Evolutionary conservation across 2,797 vertebrate genomes (phyloP).

Genomic region (Sebastes minor): DNA sequence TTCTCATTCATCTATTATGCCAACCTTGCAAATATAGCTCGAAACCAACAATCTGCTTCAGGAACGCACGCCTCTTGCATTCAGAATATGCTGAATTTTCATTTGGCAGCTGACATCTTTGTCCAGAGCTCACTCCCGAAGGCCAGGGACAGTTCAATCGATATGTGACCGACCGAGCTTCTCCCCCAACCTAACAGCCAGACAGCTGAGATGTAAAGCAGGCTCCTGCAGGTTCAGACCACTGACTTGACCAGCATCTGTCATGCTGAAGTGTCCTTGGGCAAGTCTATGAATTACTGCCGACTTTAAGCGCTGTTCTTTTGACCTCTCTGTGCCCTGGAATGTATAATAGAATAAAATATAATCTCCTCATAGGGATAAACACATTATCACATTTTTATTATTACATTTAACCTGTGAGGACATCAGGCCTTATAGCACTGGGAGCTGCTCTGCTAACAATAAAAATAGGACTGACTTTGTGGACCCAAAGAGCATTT

Average conservation of each 20-base stretch:
- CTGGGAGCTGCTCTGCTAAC: conserved; percentile 1
- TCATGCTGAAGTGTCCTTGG: conserved; percentile 48
- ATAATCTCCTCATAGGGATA: conserved; percentile 16
- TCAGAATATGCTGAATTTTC: conserved; percentile 34
- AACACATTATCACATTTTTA: conserved; percentile 28
- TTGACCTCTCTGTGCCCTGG: conserved; percentile 24
- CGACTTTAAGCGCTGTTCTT: conserved; percentile 30
- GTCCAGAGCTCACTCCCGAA: conserved; percentile 30
- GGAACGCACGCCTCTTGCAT: background rate
- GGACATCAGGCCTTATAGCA: background rate
- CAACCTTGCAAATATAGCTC: conserved; percentile 36
- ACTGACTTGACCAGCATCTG: conserved; percentile 32
- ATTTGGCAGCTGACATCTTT: conserved; percentile 56
- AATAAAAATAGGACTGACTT: conserved; percentile 8
- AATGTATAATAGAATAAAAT: background rate
- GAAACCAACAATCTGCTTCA: conserved; percentile 18
- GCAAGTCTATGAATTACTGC: conserved; percentile 43
- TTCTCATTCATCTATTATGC: conserved; percentile 35
- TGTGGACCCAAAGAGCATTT: conserved; percentile 15
- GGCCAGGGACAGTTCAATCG: conserved; percentile 59
- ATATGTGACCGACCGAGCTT: conserved; percentile 58
- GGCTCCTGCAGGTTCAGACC: conserved; percentile 16
- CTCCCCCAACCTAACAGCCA: conserved; percentile 29
- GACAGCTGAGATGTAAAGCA: conserved; percentile 53
- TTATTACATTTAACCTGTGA: conserved; percentile 8